phyloP scores from a whole-genome alignment of 2,113 vertebrate genomes.

The Balaeniceps rex region DNA sequence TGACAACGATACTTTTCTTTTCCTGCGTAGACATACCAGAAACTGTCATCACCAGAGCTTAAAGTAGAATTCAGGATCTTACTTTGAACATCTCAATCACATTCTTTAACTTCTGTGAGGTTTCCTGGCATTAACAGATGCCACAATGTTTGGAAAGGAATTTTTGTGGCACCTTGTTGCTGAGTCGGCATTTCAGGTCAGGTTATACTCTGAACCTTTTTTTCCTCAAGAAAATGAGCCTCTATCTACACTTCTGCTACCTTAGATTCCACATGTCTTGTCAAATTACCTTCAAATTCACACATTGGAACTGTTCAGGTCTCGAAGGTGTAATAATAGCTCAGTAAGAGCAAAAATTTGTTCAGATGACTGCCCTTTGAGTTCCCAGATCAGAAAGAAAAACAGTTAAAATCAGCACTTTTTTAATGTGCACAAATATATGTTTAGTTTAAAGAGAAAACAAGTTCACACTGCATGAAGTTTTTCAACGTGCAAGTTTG shows the following conservation, averaged over 20 bases:
- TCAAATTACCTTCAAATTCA: constrained; percentile 53
- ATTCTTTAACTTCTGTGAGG: constrained; percentile 5
- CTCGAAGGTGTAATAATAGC: constrained; percentile 49
- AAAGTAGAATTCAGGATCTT: neutral
- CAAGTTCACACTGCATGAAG: neutral
- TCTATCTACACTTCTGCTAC: constrained; percentile 1
- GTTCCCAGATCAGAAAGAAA: constrained; percentile 22
- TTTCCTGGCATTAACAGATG: constrained; percentile 9
- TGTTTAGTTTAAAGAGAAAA: constrained; percentile 43
- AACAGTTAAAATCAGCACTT: constrained; percentile 51
- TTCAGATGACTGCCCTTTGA: constrained; percentile 18
- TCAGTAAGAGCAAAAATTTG: constrained; percentile 37
- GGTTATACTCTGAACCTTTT: neutral
- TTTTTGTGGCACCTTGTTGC: constrained; percentile 37
- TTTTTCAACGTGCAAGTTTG: neutral
- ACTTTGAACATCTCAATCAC: neutral
- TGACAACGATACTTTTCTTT: neutral
- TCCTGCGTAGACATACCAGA: neutral
- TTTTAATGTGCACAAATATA: neutral
- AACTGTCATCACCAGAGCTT: neutral
- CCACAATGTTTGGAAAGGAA: constrained; percentile 35
- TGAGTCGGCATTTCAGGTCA: neutral
- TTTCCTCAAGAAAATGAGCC: neutral
- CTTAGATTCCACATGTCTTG: constrained; percentile 40
- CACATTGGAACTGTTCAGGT: neutral